Evolutionary conservation across 2,888 invertebrate genomes (phyloP).

Genomic region (Acronicta psi): DNA sequence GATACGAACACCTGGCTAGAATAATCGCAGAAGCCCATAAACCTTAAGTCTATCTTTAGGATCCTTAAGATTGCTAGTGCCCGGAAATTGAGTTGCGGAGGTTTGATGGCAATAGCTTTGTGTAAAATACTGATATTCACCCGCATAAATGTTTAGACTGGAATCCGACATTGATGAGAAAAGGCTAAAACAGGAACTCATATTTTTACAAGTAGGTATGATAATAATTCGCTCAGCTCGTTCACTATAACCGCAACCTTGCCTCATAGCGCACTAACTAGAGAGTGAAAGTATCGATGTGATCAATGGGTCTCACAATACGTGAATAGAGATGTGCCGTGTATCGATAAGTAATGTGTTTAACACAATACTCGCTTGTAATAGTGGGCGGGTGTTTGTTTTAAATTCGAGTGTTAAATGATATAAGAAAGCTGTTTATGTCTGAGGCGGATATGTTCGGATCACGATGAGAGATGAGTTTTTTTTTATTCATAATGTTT

Average conservation of each 20-base stretch:
- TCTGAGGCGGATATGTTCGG: neutral
- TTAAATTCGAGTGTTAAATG: slow-evolving; percentile 28
- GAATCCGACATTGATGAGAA: no score
- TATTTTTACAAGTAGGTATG: no score
- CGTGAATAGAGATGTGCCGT: slow-evolving; percentile 53
- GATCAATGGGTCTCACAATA: slow-evolving; percentile 55
- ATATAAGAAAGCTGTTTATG: slow-evolving; percentile 29
- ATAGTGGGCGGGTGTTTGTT: slow-evolving; percentile 49
- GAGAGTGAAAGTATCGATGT: slow-evolving; percentile 57
- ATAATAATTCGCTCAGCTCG: slow-evolving; percentile 13
- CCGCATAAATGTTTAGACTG: no score
- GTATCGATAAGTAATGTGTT: slow-evolving; percentile 48
- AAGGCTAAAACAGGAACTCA: no score
- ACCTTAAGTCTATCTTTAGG: no score
- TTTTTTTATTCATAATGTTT: no score
- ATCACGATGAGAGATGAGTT: neutral
- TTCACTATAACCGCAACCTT: slow-evolving; percentile 11
- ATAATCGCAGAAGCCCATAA: no score
- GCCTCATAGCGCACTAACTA: slow-evolving; percentile 34
- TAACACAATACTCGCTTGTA: slow-evolving; percentile 23
- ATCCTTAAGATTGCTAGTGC: no score
- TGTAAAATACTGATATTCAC: no score
- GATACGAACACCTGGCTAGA: no score
- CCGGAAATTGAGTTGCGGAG: no score
- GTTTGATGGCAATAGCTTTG: no score